Percentiles rank a stretch among this genome's conserved stretches.
These are phyloP conservation scores for Drosophila burlai DNA, from an alignment of 1,140 invertebrate genomes.

Conservation along the genomic window DNA sequence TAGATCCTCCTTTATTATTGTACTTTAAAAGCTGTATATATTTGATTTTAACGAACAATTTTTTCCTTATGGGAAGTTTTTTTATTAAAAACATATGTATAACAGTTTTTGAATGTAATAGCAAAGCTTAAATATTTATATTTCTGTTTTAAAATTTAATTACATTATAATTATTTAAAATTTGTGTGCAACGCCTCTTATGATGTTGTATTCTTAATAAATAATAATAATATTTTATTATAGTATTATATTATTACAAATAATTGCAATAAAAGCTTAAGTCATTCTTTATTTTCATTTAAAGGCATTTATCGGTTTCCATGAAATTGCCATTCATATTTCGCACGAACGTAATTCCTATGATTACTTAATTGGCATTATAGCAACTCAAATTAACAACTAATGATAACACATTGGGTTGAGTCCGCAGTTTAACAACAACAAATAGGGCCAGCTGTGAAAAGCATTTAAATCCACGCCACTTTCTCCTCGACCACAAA, in stretches of 20 bases:
- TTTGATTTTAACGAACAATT: too few species aligned
- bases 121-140: too few species aligned
- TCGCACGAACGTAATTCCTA: neutral
- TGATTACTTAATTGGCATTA: constrained; percentile 22
- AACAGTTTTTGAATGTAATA: too few species aligned
- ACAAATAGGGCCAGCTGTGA: constrained; percentile 2
- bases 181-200: too few species aligned
- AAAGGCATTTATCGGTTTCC: neutral
- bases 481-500: constrained; percentile 19
- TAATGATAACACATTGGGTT: constrained; percentile 29
- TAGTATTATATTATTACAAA: neutral
- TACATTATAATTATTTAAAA: too few species aligned
- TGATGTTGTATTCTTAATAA: neutral
- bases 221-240: neutral
- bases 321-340: neutral
- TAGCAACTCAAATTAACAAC: constrained; percentile 29
- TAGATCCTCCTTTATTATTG: too few species aligned
- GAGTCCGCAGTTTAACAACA: constrained; percentile 4
- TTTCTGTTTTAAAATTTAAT: too few species aligned
- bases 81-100: too few species aligned
- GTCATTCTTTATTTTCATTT: neutral
- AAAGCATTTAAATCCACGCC: constrained; percentile 8
- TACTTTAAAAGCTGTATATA: too few species aligned
- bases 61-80: too few species aligned
- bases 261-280: neutral